Evolutionary conservation across 2,888 invertebrate genomes (phyloP), one percentile per base, ranked within the genome.

Genomic region (Dermolepida albohirtum): DNA sequence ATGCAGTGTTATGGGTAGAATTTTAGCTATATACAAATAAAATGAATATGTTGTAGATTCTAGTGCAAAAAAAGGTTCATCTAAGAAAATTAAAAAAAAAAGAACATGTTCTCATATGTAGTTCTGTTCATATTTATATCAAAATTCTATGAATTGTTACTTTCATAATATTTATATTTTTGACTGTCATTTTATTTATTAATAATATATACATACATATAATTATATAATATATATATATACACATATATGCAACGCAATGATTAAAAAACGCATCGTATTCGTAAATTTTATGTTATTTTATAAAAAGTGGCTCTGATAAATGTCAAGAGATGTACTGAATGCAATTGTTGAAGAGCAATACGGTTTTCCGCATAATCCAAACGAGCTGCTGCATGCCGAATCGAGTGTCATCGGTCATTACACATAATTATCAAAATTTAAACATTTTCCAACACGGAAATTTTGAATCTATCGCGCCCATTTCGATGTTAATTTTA

Each of bases 1-100:
- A 76, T 78, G 77, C 79, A 78, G 78, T 78, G 78, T 78, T 79
- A 78, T 75, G 49, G 72, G 75, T 79, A 79, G 77, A 73, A 71
- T 71, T 72, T 43, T 69, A 66, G 69, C 62, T 68, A 67, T 66
- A 39, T 34, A 41, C 14, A 55, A 55, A 17, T 16, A 55, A 55
- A 55, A 55, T 16, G 69, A 34, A 74, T 73, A 74, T 72, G 73
- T 75, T 74, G 72, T 74, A 74, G 75, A 70, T 70, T 65, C 54
- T 78, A 79, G 77, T 67, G 71, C 74, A 54, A 39, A 14, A 76
- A 55, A 76, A 62, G 71, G 72, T 73, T 70, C 66, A 74, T 70
- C 72, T 72, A 73, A 72, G 70, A 64, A 72, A 34, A 34, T 34
- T 34, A 8, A 8, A 34, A 34, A 22, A 34, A 34, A 62, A 50